Evolutionary conservation across 92 coral and sea anemone species (phyloP).

Genomic region (Bergia puertoricense): DNA sequence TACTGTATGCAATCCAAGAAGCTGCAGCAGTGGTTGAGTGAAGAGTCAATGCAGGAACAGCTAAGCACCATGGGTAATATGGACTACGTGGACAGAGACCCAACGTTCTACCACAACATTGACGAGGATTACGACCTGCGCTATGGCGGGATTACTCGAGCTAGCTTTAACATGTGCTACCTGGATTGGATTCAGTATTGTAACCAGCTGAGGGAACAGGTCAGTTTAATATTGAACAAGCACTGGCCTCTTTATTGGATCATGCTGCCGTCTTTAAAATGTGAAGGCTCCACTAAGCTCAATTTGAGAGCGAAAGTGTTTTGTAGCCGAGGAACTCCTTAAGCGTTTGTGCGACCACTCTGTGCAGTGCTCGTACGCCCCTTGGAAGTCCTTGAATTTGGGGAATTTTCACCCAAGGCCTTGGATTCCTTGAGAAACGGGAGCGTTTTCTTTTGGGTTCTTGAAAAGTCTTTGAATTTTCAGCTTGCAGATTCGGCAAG

Average conservation of each 20-base stretch:
- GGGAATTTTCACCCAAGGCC: too few species aligned
- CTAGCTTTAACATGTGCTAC: constrained; percentile 79
- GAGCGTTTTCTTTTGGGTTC: too few species aligned
- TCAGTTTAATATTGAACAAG: constrained; percentile 32
- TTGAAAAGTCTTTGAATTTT: too few species aligned
- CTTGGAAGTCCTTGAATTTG: too few species aligned
- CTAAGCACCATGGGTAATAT: constrained; percentile 67
- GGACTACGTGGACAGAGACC: constrained; percentile 78
- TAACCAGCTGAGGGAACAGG: constrained; percentile 82
- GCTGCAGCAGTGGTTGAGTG: constrained; percentile 84
- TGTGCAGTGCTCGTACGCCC: too few species aligned
- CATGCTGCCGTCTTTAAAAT: too few species aligned
- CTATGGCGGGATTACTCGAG: constrained; percentile 83
- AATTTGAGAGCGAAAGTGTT: too few species aligned
- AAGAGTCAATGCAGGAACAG: constrained; percentile 64
- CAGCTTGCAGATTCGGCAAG: too few species aligned
- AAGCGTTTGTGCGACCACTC: too few species aligned
- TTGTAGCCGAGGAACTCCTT: too few species aligned
- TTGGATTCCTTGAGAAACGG: too few species aligned
- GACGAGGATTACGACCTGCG: constrained; percentile 96
- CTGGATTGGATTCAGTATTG: constrained; percentile 95
- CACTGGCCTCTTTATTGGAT: background rate
- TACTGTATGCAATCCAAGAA: constrained; percentile 85
- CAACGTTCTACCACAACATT: constrained; percentile 93
- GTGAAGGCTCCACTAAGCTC: too few species aligned